Evolutionary conservation across 2,113 vertebrate species (phyloP).

Genomic region (Podarcis muralis): DNA sequence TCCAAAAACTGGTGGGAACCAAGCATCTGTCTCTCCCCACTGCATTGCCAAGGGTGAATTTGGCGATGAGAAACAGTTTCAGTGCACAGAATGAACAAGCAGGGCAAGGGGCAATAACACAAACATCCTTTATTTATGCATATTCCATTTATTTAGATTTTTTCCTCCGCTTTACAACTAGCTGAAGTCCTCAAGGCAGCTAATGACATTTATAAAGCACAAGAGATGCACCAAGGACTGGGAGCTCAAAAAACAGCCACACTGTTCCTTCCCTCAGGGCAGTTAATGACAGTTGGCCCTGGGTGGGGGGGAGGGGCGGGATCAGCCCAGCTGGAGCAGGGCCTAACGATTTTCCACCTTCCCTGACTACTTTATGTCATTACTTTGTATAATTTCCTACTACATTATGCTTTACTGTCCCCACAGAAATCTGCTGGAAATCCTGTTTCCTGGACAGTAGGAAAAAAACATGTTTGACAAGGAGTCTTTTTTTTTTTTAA

Average conservation of each 20-base stretch:
- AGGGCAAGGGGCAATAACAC: neutral
- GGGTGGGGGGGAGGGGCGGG: too few species aligned
- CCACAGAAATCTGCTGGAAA: conserved; percentile 27
- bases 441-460: conserved; percentile 31
- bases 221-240: too few species aligned
- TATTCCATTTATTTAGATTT: too few species aligned
- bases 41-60: neutral
- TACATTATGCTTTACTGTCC: conserved; percentile 25
- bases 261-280: too few species aligned
- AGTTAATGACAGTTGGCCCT: too few species aligned
- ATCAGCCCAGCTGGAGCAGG: too few species aligned
- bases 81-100: conserved; percentile 34
- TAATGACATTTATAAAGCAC: too few species aligned
- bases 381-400: conserved; percentile 16
- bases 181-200: too few species aligned
- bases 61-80: neutral
- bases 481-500: neutral
- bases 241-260: too few species aligned
- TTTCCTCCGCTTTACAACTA: too few species aligned
- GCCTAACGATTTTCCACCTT: accelerated
- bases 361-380: neutral
- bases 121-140: neutral
- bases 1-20: neutral
- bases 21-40: conserved; percentile 8
- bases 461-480: conserved; percentile 1